phyloP scores from a whole-genome alignment of 92 coral and sea anemone genomes.

The Epizoanthus scotinus region DNA sequence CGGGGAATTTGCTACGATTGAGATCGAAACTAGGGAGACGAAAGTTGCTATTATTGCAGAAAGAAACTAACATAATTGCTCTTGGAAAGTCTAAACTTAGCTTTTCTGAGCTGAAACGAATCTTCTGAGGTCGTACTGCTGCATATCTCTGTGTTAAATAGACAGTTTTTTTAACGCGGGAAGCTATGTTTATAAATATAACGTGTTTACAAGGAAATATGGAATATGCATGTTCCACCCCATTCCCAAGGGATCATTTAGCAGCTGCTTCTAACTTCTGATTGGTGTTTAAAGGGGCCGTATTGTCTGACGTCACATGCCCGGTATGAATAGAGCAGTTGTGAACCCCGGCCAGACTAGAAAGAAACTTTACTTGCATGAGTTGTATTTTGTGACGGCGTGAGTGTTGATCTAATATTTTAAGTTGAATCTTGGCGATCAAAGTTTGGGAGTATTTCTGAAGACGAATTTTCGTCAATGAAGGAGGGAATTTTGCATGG shows the following conservation, averaged over 20 bases:
- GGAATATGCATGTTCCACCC: constrained; percentile 75
- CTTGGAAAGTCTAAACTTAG: neutral
- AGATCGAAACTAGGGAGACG: constrained; percentile 7
- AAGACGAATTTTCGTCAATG: constrained; percentile 3
- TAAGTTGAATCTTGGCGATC: neutral
- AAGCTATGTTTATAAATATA: constrained; percentile 33
- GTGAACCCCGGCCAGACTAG: constrained; percentile 83
- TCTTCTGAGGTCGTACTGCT: neutral
- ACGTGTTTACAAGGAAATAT: constrained; percentile 69
- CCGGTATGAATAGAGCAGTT: constrained; percentile 77
- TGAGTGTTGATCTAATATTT: neutral
- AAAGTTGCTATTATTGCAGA: neutral
- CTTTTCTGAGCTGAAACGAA: constrained; percentile 25
- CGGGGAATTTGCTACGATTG: neutral
- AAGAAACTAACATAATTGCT: neutral
- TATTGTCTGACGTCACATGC: constrained; percentile 42
- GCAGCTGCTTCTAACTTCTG: neutral
- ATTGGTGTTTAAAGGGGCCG: constrained; percentile 11
- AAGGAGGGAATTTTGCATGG: constrained; percentile 15
- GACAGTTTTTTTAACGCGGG: constrained; percentile 30
- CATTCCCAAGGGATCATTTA: constrained; percentile 81
- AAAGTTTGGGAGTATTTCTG: neutral
- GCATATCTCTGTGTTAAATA: constrained; percentile 2
- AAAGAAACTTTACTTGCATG: constrained; percentile 41
- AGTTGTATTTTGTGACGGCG: constrained; percentile 16